phyloP scores from a whole-genome alignment of 1,140 invertebrate genomes.

The Monochamus saltuarius region DNA sequence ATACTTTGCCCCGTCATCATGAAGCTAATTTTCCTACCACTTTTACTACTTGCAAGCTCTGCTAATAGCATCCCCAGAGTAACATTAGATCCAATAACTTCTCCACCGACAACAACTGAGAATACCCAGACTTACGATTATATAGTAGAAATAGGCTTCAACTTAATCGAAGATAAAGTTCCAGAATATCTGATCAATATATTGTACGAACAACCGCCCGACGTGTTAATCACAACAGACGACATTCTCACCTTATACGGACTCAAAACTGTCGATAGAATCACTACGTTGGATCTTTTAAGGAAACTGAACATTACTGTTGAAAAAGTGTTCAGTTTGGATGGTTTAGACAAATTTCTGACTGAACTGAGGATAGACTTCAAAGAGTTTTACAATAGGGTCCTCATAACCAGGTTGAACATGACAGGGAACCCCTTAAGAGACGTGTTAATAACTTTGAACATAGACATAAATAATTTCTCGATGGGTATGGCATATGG shows the following conservation, averaged over 20 bases:
- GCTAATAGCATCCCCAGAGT: no score
- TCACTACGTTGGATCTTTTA: background rate
- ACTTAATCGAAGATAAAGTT: slow-evolving; percentile 5
- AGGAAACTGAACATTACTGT: background rate
- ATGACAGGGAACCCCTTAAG: slow-evolving; percentile 5
- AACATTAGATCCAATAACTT: background rate
- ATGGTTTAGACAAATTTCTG: slow-evolving; percentile 8
- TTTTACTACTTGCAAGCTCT: no score
- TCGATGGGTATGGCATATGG: slow-evolving; percentile 10
- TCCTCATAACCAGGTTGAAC: background rate
- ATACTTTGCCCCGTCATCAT: no score
- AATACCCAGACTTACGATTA: background rate
- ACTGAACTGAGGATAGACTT: slow-evolving; percentile 1
- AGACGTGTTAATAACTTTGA: background rate
- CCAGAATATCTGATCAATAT: slow-evolving; percentile 1
- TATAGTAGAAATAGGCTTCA: slow-evolving; percentile 3
- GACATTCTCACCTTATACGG: background rate
- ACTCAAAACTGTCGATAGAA: background rate
- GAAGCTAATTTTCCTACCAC: no score
- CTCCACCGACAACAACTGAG: background rate
- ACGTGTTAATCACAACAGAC: background rate
- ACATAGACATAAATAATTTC: slow-evolving; percentile 9
- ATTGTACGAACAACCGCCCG: background rate
- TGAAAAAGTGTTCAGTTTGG: slow-evolving; percentile 2
- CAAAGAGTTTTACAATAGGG: background rate